Conservation (phyloP, 1,140 invertebrate species). For the Hylyphantes graminicola region DNA sequence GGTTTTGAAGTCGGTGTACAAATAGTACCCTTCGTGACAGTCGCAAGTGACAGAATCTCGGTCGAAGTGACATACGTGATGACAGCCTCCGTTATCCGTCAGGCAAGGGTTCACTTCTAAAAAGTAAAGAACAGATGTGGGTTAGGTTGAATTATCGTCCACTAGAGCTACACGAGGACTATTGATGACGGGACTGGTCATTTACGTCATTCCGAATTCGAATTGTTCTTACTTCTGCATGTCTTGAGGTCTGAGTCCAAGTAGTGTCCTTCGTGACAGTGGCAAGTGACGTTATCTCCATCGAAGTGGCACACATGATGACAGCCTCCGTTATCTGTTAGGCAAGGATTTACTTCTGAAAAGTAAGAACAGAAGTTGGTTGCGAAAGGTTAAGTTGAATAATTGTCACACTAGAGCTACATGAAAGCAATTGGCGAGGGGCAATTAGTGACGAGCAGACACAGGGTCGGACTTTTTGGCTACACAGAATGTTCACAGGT, state of each 20-base stretch:
- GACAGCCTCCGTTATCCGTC: slow-evolving; percentile 47
- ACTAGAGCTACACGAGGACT: too few relatives aligned
- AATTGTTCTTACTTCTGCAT: slow-evolving; percentile 42
- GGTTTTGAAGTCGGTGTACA: slow-evolving; percentile 37
- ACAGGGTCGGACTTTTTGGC: too few relatives aligned
- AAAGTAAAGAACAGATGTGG: background rate
- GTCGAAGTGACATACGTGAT: slow-evolving; percentile 24
- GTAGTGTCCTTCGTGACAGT: slow-evolving; percentile 53
- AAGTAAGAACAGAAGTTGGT: background rate
- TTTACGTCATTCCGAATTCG: too few relatives aligned
- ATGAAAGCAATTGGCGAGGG: too few relatives aligned
- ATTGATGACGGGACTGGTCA: too few relatives aligned
- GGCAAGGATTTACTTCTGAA: slow-evolving; percentile 41
- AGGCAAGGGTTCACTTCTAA: slow-evolving; percentile 40
- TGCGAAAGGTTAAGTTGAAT: background rate
- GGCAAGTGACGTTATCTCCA: slow-evolving; percentile 54
- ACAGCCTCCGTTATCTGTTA: slow-evolving; percentile 47
- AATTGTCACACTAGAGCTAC: too few relatives aligned
- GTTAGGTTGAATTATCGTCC: too few relatives aligned
- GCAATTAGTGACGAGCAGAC: too few relatives aligned
- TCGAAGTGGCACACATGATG: slow-evolving; percentile 28
- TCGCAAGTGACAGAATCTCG: slow-evolving; percentile 55
- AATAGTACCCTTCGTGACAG: slow-evolving; percentile 54
- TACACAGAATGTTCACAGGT: too few relatives aligned
- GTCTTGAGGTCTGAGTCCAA: slow-evolving; percentile 40